Conservation (phyloP, 2,797 vertebrate species). For the Podarcis lilfordi region DNA sequence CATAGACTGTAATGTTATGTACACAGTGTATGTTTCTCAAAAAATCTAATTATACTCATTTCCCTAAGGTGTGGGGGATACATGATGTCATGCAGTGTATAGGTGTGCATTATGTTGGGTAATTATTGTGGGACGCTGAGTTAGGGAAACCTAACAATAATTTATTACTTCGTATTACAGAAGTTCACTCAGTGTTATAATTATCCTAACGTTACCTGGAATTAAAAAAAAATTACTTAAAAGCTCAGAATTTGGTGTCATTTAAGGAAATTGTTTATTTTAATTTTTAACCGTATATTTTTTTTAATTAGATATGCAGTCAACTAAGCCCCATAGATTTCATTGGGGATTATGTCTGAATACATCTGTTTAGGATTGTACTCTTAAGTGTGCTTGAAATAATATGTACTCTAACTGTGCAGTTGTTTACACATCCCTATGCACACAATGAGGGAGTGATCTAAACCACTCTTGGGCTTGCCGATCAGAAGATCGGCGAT, state of each 20-base stretch:
- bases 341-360: no score
- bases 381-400: no score
- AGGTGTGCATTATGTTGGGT: slow-evolving; percentile 1
- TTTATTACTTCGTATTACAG: slow-evolving; percentile 53
- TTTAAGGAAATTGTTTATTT: background rate
- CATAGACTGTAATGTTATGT: background rate
- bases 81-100: slow-evolving; percentile 37
- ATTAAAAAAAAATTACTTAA: background rate
- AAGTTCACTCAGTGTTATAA: background rate
- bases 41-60: background rate
- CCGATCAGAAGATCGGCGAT: no score
- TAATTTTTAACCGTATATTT: background rate
- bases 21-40: background rate
- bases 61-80: background rate
- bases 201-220: background rate
- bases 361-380: no score
- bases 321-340: no score
- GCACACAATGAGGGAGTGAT: no score
- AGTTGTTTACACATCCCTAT: no score
- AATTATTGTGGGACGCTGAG: slow-evolving; percentile 42
- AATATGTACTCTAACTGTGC: no score
- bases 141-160: slow-evolving; percentile 45
- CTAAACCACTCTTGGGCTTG: no score
- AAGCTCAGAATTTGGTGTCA: background rate
- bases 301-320: no score